A percentile compares a stretch with the other conserved stretches of the same genome.
Conservation (phyloP, 2,888 invertebrate genomes). For the Erebia palarica region DNA sequence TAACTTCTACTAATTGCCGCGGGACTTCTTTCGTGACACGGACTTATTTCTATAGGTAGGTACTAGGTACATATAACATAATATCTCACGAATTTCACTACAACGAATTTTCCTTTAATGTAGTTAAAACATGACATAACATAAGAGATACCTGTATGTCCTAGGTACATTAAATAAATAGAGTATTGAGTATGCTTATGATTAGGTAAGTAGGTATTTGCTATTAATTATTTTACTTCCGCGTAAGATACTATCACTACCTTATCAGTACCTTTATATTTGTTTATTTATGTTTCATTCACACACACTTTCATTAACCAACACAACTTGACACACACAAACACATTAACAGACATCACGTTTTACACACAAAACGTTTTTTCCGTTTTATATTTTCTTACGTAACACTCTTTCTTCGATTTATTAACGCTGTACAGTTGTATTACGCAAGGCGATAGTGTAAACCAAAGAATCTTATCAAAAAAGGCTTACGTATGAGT, state of each 20-base stretch:
- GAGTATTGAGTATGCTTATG: too few species aligned
- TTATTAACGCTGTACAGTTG: conserved; percentile 4
- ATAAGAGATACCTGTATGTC: too few species aligned
- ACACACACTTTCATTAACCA: not conserved
- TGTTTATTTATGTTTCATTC: not conserved
- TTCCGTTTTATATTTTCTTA: conserved; percentile 7
- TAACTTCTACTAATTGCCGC: too few species aligned
- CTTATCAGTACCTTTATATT: not conserved
- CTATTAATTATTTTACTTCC: not conserved
- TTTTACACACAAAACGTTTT: not conserved
- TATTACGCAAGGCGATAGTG: not conserved
- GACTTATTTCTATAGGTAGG: too few species aligned
- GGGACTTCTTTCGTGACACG: too few species aligned
- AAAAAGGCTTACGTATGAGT: not conserved
- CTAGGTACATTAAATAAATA: too few species aligned
- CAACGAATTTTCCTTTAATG: too few species aligned
- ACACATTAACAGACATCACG: not conserved
- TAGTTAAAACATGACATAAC: too few species aligned
- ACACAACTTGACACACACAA: not conserved
- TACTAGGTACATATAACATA: too few species aligned
- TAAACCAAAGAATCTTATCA: conserved; percentile 13
- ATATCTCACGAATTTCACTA: too few species aligned
- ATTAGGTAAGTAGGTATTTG: too few species aligned
- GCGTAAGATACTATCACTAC: not conserved
- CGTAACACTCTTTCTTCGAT: conserved; percentile 3